Evolutionary conservation across 2,888 invertebrate genomes (phyloP).

Genomic region (Plusia festucae): DNA sequence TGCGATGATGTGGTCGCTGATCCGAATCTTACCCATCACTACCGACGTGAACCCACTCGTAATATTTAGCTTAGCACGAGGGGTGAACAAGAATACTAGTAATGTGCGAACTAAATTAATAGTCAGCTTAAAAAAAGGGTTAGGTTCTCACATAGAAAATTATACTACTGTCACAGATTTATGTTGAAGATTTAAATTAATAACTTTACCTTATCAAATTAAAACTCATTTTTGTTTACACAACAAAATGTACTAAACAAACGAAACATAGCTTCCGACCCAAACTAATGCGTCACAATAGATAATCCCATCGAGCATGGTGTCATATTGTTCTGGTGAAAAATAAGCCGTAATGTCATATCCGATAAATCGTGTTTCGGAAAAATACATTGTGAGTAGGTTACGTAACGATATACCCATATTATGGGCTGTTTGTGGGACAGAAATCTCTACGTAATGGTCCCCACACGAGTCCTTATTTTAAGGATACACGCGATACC

Average conservation of each 20-base stretch:
- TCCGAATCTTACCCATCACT: too few species aligned
- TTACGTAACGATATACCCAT: conserved; percentile 64
- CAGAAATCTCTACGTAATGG: conserved; percentile 81
- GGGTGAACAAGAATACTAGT: too few species aligned
- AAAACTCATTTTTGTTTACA: too few species aligned
- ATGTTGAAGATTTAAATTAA: too few species aligned
- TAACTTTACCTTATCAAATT: too few species aligned
- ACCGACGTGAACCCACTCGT: too few species aligned
- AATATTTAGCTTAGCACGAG: too few species aligned
- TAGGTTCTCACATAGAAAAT: too few species aligned
- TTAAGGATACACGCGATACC: conserved; percentile 83
- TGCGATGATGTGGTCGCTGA: too few species aligned
- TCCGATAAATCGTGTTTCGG: conserved; percentile 60
- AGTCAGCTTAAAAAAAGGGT: too few species aligned
- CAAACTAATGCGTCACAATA: conserved; percentile 43
- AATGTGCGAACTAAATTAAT: too few species aligned
- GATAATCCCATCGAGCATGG: conserved; percentile 47
- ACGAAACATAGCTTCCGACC: conserved; percentile 35
- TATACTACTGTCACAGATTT: too few species aligned
- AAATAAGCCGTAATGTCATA: conserved; percentile 49
- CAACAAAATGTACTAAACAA: conserved; percentile 19
- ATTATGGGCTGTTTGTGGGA: conserved; percentile 72
- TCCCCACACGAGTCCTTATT: conserved; percentile 81
- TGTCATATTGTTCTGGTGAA: conserved; percentile 47
- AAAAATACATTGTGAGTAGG: conserved; percentile 58